Base-by-base conservation (phyloP, 2,888 invertebrate genomes). In the Lasioglossum figueresi region DNA sequence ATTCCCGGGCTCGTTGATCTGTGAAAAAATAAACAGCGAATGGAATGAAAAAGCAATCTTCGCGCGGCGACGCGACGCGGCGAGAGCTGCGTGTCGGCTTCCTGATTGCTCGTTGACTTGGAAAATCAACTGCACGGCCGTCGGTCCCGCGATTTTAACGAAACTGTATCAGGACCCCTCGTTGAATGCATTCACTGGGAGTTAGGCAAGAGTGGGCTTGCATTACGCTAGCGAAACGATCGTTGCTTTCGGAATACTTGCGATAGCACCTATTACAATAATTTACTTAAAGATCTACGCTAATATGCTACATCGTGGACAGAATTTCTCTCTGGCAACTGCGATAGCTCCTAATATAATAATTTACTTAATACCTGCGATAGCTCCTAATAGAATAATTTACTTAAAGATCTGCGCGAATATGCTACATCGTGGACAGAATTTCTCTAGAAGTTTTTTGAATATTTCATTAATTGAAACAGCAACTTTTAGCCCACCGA, bases 71-170 rank as follows among this genome's bases (percentile, higher is more conserved):
- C 75, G 78, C 72, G 73, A 80, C 56, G 68, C 23, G 68, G 19
- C 45, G 37, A 19, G 37, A 12, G 68, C 4, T n/a, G 66, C 66
- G 71, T 63, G 75, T 86, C 82, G 80, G 78, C 76, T 82, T 85
- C 66, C 80, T 86, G 91, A 91, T 89, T 90, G 90, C 75, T 79
- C 90, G 88, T 87, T 85, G 91, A 89, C 89, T 91, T 88, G 90
- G 88, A 91, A 91, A 91, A 89, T 91, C 90, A 90, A 91, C 88
- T 86, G 84, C 85, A 86, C 89, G 86, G 84, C 48, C 79, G 76
- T 45, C 71, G 43, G 23, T 23, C 23, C 6, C 45, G 63, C n/a
- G 19, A 27, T 37, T 70, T 70, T 37, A 40, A 70, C 40, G n/a
- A 37, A 70, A 37, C 40, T 70, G 70, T 70, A 70, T 40, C n/a